phyloP scores from a whole-genome alignment of 2,888 invertebrate species.

The Diarsia rubi region DNA sequence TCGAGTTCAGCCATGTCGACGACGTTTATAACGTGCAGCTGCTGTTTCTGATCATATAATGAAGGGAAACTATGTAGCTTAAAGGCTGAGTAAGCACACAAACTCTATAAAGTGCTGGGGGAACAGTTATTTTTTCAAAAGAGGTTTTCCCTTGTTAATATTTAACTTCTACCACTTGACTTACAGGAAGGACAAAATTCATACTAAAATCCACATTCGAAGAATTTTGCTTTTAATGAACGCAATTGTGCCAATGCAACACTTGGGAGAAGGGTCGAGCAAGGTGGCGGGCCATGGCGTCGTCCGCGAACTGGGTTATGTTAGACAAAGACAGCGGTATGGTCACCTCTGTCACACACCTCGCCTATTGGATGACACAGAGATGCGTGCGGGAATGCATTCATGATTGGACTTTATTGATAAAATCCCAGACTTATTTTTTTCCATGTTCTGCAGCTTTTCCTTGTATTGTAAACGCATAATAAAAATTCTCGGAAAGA shows the following conservation, averaged over 20 bases:
- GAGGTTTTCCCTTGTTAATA: not conserved
- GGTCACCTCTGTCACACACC: slow-evolving; percentile 75
- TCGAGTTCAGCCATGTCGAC: slow-evolving; percentile 41
- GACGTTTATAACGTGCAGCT: slow-evolving; percentile 25
- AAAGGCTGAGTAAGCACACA: not conserved
- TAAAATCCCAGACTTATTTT: slow-evolving; percentile 34
- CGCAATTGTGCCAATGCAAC: slow-evolving; percentile 72
- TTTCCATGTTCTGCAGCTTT: slow-evolving; percentile 29
- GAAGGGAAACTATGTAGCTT: slow-evolving; percentile 4
- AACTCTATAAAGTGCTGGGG: not conserved
- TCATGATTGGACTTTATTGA: slow-evolving; percentile 68
- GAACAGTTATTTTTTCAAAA: not conserved
- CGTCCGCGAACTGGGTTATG: slow-evolving; percentile 81
- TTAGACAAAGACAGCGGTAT: slow-evolving; percentile 72
- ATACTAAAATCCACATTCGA: slow-evolving; percentile 22
- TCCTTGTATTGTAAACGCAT: slow-evolving; percentile 34
- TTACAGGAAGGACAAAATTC: slow-evolving; percentile 19
- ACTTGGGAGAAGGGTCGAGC: slow-evolving; percentile 80
- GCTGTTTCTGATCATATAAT: slow-evolving; percentile 11
- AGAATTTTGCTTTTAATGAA: slow-evolving; percentile 67
- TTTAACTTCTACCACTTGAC: not conserved
- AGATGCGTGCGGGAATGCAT: slow-evolving; percentile 71
- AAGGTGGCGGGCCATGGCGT: slow-evolving; percentile 77
- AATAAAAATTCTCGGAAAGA: slow-evolving; percentile 12
- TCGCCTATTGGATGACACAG: slow-evolving; percentile 62